phyloP scores from a whole-genome alignment of 2,888 invertebrate species.

The Eilema griseolum region DNA sequence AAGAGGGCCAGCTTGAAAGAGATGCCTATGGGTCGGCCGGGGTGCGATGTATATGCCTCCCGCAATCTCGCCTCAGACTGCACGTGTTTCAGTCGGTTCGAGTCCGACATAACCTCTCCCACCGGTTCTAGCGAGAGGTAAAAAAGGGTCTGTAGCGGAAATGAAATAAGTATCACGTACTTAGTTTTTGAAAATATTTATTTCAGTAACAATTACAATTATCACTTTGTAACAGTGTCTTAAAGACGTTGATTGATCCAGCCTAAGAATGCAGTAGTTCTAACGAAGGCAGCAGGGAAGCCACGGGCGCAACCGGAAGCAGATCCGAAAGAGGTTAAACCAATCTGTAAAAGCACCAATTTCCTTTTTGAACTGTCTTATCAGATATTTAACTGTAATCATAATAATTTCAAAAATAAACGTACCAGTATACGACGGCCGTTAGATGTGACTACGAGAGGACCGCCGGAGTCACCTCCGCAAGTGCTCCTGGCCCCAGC shows the following conservation, averaged over 20 bases:
- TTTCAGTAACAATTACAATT: not conserved
- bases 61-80: no score
- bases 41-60: no score
- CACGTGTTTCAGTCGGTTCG: no score
- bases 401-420: not conserved
- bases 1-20: no score
- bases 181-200: not conserved
- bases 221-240: not conserved
- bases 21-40: no score
- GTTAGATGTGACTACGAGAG: constrained; percentile 46
- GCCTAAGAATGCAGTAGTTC: constrained; percentile 8
- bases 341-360: constrained; percentile 6
- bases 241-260: constrained; percentile 9
- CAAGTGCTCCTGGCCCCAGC: constrained; percentile 56
- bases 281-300: constrained; percentile 18
- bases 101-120: no score
- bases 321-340: constrained; percentile 19
- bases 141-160: no score
- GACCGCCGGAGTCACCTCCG: constrained; percentile 73
- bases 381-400: no score
- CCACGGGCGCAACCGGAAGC: constrained; percentile 4
- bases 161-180: not conserved
- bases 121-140: no score
- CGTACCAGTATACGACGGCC: constrained; percentile 11
- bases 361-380: no score